Percentiles rank a stretch among this genome's conserved stretches.
These are phyloP conservation scores for Metellina segmentata DNA, from an alignment of 2,888 invertebrate species.

Conservation along the genomic window DNA sequence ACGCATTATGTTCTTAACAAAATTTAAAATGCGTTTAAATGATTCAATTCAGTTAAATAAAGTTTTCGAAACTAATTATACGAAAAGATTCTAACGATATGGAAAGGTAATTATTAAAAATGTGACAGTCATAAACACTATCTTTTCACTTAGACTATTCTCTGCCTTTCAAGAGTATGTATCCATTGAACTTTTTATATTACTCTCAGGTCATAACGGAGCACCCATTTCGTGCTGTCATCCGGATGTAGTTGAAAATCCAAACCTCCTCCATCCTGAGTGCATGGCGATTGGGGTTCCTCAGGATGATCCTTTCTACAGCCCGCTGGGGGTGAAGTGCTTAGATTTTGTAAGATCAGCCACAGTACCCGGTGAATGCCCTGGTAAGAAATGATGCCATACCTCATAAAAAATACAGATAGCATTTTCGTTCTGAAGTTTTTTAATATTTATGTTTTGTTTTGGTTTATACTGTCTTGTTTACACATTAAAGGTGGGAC, in stretches of 20 bases:
- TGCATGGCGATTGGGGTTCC: conserved; percentile 91
- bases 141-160: too few species aligned
- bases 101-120: too few species aligned
- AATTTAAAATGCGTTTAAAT: too few species aligned
- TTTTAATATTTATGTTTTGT: not conserved
- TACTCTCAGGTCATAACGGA: conserved; percentile 57
- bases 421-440: not conserved
- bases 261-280: conserved; percentile 87
- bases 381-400: conserved; percentile 42
- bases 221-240: conserved; percentile 66
- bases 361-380: conserved; percentile 55
- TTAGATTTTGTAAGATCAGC: conserved; percentile 91
- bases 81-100: too few species aligned
- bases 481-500: not conserved
- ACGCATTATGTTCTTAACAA: too few species aligned
- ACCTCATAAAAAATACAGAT: not conserved
- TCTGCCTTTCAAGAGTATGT: too few species aligned
- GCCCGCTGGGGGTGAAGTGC: conserved; percentile 87
- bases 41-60: too few species aligned
- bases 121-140: too few species aligned
- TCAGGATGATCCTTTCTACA: conserved; percentile 87
- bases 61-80: too few species aligned
- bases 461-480: not conserved
- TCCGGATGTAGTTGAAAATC: conserved; percentile 57
- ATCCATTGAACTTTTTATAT: too few species aligned